Percentiles rank a stretch among this genome's conserved stretches.
These are phyloP conservation scores for Eupithecia abbreviata DNA, from an alignment of 2,888 invertebrate species.

Conservation along the genomic window DNA sequence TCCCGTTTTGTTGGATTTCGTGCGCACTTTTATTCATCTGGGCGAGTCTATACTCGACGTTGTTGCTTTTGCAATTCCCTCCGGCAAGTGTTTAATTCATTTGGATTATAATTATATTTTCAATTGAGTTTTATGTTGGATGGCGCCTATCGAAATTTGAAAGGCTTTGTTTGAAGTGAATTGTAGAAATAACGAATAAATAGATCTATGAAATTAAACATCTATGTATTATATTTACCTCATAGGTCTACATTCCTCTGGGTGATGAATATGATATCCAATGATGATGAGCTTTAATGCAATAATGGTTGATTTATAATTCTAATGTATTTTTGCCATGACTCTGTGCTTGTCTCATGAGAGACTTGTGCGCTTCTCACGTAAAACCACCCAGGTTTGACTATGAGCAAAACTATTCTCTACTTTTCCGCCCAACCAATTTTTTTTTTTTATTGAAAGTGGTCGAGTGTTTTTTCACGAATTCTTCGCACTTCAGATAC, in stretches of 20 bases:
- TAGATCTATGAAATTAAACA: background rate
- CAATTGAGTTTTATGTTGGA: conserved; percentile 16
- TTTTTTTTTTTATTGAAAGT: background rate
- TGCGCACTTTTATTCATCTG: conserved; percentile 41
- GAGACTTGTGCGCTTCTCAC: background rate
- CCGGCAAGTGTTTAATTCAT: conserved; percentile 27
- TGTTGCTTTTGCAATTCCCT: conserved; percentile 40
- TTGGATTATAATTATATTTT: conserved; percentile 34
- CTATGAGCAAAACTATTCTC: background rate
- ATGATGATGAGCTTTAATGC: background rate
- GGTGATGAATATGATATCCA: background rate
- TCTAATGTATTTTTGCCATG: background rate
- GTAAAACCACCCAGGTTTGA: background rate
- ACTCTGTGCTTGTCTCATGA: background rate
- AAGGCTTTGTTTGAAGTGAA: background rate
- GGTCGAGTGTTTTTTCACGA: background rate
- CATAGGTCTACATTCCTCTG: no score
- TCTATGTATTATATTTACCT: no score
- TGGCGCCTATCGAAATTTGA: background rate
- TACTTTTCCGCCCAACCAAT: no score
- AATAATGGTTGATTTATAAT: background rate
- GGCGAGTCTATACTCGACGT: conserved; percentile 36
- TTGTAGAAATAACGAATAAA: background rate
- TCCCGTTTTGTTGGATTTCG: conserved; percentile 38
- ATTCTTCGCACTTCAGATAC: background rate